Evolutionary conservation across 2,888 invertebrate genomes (phyloP).

Genomic region (Protodeltote pygarga): DNA sequence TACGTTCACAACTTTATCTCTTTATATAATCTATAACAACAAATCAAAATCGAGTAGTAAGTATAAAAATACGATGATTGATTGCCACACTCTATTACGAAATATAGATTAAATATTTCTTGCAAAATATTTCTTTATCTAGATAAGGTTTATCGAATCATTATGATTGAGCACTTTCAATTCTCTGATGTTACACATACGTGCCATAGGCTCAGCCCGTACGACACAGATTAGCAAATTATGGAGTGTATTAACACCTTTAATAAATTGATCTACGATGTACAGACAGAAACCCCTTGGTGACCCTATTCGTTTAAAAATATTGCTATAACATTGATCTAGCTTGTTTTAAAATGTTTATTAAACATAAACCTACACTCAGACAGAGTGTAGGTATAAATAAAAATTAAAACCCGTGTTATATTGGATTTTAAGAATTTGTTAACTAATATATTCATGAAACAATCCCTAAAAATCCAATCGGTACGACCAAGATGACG

Average conservation of each 20-base stretch:
- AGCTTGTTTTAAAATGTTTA: too few species aligned
- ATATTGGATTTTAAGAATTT: too few species aligned
- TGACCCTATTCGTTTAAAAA: too few species aligned
- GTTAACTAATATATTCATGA: too few species aligned
- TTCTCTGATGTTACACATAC: constrained; percentile 6
- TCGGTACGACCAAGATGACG: too few species aligned
- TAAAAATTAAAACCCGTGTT: too few species aligned
- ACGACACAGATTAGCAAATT: neutral
- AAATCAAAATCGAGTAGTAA: constrained; percentile 12
- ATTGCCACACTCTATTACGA: constrained; percentile 15
- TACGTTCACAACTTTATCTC: constrained; percentile 2
- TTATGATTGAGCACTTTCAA: constrained; percentile 38
- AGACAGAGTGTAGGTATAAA: too few species aligned
- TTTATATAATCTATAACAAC: constrained; percentile 8
- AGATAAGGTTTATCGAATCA: constrained; percentile 26
- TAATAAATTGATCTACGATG: too few species aligned
- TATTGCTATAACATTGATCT: too few species aligned
- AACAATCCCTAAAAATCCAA: too few species aligned
- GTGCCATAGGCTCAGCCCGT: constrained; percentile 5
- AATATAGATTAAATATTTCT: constrained; percentile 22
- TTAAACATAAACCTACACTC: too few species aligned
- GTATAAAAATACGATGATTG: constrained; percentile 21
- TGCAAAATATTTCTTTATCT: constrained; percentile 24
- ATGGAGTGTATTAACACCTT: neutral
- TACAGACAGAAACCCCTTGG: too few species aligned